These are phyloP conservation scores for Eupithecia abbreviata DNA, from an alignment of 2,888 invertebrate genomes.

Conservation along the genomic window DNA sequence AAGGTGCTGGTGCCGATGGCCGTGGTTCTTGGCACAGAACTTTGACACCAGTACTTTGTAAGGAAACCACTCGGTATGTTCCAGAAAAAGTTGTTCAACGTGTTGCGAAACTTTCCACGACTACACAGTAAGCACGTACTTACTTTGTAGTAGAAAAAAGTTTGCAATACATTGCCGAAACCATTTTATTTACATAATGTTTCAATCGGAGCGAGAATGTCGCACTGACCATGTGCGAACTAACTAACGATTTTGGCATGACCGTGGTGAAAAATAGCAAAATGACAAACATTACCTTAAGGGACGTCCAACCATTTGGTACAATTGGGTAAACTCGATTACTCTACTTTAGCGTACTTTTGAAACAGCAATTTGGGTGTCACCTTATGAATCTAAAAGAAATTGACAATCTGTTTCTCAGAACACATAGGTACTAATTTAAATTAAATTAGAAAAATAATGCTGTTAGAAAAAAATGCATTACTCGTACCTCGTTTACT, in stretches of 20 bases:
- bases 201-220: background rate
- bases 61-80: background rate
- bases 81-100: background rate
- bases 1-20: background rate
- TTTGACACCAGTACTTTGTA: background rate
- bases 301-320: background rate
- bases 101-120: too few species aligned
- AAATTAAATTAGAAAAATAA: too few species aligned
- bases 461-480: too few species aligned
- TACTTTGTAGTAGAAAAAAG: background rate
- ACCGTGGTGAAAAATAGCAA: background rate
- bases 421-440: too few species aligned
- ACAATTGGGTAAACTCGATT: background rate
- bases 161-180: background rate
- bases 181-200: background rate
- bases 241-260: background rate
- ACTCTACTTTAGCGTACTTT: background rate
- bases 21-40: background rate
- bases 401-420: background rate
- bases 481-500: slow-evolving; percentile 7
- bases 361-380: background rate
- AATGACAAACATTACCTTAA: background rate
- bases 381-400: background rate
- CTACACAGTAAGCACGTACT: too few species aligned
- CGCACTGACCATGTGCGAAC: background rate